phyloP scores from a whole-genome alignment of 2,888 invertebrate genomes.

The Bugulina stolonifera region DNA sequence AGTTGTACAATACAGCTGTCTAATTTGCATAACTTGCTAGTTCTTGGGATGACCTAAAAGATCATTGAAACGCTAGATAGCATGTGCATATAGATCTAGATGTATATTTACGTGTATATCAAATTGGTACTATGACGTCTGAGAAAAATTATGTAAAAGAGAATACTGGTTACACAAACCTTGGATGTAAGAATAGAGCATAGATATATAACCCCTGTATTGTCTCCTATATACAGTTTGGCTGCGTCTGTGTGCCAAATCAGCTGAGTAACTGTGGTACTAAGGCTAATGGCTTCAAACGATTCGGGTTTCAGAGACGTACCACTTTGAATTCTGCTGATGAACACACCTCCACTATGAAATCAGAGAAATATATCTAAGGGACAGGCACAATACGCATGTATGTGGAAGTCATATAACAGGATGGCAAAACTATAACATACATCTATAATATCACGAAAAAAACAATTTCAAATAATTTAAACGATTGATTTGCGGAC shows the following conservation, averaged over 20 bases:
- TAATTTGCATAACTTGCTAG: not conserved
- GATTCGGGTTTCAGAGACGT: constrained; percentile 1
- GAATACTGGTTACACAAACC: not conserved
- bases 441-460: too few relatives aligned
- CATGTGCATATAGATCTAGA: too few relatives aligned
- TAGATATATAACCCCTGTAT: not conserved
- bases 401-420: too few relatives aligned
- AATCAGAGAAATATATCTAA: too few relatives aligned
- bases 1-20: constrained; percentile 21
- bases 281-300: not conserved
- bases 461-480: too few relatives aligned
- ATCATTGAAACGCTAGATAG: too few relatives aligned
- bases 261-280: not conserved
- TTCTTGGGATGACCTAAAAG: constrained; percentile 2
- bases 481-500: too few relatives aligned
- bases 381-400: too few relatives aligned
- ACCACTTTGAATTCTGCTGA: constrained; percentile 4
- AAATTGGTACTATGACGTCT: too few relatives aligned
- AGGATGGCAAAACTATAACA: too few relatives aligned
- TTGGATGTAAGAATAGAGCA: constrained; percentile 15
- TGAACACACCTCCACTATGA: not conserved
- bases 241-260: not conserved
- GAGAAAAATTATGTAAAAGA: too few relatives aligned
- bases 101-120: too few relatives aligned
- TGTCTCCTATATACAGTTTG: constrained; percentile 15